A percentile compares a stretch with the other conserved stretches of the same genome.
Conservation (phyloP, 2,888 invertebrate species). For the Euspilapteryx auroguttella region DNA sequence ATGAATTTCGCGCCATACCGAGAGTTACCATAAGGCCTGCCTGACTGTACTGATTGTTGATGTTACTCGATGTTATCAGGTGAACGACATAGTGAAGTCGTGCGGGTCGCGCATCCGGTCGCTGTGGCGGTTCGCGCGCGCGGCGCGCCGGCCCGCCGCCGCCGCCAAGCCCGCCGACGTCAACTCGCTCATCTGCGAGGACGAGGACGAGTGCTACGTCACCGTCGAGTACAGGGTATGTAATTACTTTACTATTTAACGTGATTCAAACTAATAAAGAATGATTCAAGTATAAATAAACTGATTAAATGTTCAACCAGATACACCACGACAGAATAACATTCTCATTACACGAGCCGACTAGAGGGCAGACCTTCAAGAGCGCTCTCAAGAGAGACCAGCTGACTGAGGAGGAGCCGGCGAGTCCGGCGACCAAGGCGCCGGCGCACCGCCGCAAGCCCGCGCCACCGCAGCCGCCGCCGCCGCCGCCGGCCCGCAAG, state of each 20-base stretch:
- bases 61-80: too few species aligned
- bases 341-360: slow-evolving; percentile 43
- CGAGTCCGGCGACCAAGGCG: not conserved
- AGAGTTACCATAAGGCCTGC: too few species aligned
- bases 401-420: slow-evolving; percentile 14
- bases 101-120: slow-evolving; percentile 46
- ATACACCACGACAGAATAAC: slow-evolving; percentile 49
- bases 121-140: slow-evolving; percentile 41
- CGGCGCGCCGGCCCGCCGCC: slow-evolving; percentile 26
- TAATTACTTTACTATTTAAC: slow-evolving; percentile 1
- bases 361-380: slow-evolving; percentile 45
- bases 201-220: slow-evolving; percentile 45
- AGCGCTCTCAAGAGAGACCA: slow-evolving; percentile 38
- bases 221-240: slow-evolving; percentile 45
- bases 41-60: slow-evolving; percentile 1
- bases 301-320: too few species aligned
- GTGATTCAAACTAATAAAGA: not conserved
- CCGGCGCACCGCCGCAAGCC: not conserved
- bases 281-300: not conserved
- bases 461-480: not conserved
- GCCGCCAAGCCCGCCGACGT: slow-evolving; percentile 44
- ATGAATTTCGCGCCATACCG: too few species aligned
- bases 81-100: slow-evolving; percentile 29
- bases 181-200: slow-evolving; percentile 45
- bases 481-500: not conserved